Conservation (phyloP, 2,888 invertebrate species). For the Parascotia fuliginaria region DNA sequence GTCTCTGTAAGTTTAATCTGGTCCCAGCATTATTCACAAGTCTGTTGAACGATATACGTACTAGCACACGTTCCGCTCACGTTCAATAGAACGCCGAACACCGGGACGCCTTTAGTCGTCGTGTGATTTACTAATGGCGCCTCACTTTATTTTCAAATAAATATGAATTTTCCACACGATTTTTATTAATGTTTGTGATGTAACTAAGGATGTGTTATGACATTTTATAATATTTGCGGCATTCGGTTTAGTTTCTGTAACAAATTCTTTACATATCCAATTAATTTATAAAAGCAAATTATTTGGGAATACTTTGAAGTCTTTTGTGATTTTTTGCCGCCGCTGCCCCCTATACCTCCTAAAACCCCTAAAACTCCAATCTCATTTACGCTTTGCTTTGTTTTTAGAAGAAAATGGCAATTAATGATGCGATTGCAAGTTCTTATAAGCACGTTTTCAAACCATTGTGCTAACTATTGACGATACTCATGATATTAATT, state of each 20-base stretch:
- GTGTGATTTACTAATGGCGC: conserved; percentile 17
- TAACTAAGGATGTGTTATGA: conserved; percentile 24
- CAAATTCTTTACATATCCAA: conserved; percentile 4
- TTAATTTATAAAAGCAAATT: conserved; percentile 10
- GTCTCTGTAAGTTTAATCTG: conserved; percentile 70
- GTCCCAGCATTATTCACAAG: conserved; percentile 70
- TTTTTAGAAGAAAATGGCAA: no score
- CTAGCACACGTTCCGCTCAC: conserved; percentile 45
- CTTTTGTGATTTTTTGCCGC: not conserved
- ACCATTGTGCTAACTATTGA: no score
- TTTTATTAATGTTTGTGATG: conserved; percentile 32
- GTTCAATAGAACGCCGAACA: conserved; percentile 8
- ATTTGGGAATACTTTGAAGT: not conserved
- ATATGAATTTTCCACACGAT: conserved; percentile 11
- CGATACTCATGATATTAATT: no score
- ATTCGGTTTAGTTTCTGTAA: conserved; percentile 12
- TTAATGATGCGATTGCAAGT: no score
- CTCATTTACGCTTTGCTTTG: no score
- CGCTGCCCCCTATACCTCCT: no score
- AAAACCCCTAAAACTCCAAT: no score
- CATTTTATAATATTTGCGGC: conserved; percentile 15
- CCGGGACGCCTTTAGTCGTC: not conserved
- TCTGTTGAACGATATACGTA: conserved; percentile 73
- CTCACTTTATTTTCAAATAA: conserved; percentile 6
- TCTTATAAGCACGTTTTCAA: no score